Evolutionary conservation across 1,140 invertebrate species (phyloP).

Genomic region (Agrilus planipennis): DNA sequence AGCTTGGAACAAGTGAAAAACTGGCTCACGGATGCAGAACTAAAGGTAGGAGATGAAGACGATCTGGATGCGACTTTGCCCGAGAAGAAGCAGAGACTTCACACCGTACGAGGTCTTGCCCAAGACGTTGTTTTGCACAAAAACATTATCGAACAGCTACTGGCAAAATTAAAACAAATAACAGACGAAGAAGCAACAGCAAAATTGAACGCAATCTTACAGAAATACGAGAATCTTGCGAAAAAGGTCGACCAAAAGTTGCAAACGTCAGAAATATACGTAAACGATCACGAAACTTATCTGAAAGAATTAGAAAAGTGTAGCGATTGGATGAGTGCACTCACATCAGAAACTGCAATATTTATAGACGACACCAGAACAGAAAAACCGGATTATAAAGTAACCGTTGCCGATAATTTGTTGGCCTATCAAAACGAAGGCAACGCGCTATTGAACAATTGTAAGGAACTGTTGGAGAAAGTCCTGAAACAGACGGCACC

Average conservation of each 20-base stretch:
- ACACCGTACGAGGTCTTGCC: slow-evolving; percentile 57
- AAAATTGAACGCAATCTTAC: slow-evolving; percentile 54
- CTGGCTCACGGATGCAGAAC: slow-evolving; percentile 65
- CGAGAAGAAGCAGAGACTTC: slow-evolving; percentile 75
- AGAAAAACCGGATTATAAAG: slow-evolving; percentile 61
- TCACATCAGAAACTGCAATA: slow-evolving; percentile 53
- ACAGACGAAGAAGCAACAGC: slow-evolving; percentile 62
- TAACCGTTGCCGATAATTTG: slow-evolving; percentile 63
- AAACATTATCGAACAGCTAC: slow-evolving; percentile 62
- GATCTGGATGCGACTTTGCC: slow-evolving; percentile 62
- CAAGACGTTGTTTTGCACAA: slow-evolving; percentile 76
- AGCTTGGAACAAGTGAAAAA: slow-evolving; percentile 70
- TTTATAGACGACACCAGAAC: slow-evolving; percentile 55
- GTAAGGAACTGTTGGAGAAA: slow-evolving; percentile 56
- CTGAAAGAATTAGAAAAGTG: slow-evolving; percentile 63
- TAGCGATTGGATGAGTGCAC: slow-evolving; percentile 57
- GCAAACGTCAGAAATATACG: slow-evolving; percentile 53
- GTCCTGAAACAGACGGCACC: slow-evolving; percentile 68
- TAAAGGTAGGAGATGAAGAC: slow-evolving; percentile 52
- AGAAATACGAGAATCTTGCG: slow-evolving; percentile 54
- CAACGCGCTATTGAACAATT: slow-evolving; percentile 55
- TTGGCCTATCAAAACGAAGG: slow-evolving; percentile 59
- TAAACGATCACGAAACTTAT: slow-evolving; percentile 71
- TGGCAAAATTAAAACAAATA: slow-evolving; percentile 59
- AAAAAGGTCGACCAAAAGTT: slow-evolving; percentile 57